Base-by-base conservation (phyloP, 2,113 vertebrate species). In the Bucco capensis region DNA sequence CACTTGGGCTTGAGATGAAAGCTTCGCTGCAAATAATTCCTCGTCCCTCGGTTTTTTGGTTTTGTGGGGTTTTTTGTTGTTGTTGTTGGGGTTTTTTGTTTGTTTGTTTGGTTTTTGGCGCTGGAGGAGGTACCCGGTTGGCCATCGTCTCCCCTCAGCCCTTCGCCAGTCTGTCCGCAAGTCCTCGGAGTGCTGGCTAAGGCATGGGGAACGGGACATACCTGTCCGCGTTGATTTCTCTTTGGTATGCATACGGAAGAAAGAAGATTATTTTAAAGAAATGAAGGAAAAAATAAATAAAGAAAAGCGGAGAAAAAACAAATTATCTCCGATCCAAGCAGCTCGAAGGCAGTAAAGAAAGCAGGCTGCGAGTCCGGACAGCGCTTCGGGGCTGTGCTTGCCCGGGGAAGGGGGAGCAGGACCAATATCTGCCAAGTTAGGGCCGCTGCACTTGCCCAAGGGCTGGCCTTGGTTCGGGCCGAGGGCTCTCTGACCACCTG, bases 21-120 rank as follows among this genome's bases (percentile, higher is more conserved):
- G 40, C 64, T 83, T 87, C 54, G 31, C 86, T 86, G 84, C 66
- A 92, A 96, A 77, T 64, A 84, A 84, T 94, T 54, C 67, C 82
- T 61, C 42, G 7, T 12, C 7, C 56, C 33, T 12, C n/a, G n/a
- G 28, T 33, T 16, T 37, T 16, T 37, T 35, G 19, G 19, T 7
- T n/a, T 74, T 23, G 14, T 17, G 27, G 27, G 8, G 13, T 31
- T n/a, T 53, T n/a, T n/a, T n/a, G 14, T 51, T 27, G 12, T 27
- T 51, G 50, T 27, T 51, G 28, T 31, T 37, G 6, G 19, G 4
- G 5, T 12, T 57, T 40, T 40, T 40, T n/a, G n/a, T n/a, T n/a
- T n/a, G n/a, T n/a, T n/a, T n/a, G n/a, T 21, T 25, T 15, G 2
- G 2, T 3, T 25, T 47, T 46, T 66, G 51, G 14, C 23, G 23